These are phyloP conservation scores for Nasalis larvatus DNA, from an alignment of 2,113 vertebrate genomes.

Conservation along the genomic window DNA sequence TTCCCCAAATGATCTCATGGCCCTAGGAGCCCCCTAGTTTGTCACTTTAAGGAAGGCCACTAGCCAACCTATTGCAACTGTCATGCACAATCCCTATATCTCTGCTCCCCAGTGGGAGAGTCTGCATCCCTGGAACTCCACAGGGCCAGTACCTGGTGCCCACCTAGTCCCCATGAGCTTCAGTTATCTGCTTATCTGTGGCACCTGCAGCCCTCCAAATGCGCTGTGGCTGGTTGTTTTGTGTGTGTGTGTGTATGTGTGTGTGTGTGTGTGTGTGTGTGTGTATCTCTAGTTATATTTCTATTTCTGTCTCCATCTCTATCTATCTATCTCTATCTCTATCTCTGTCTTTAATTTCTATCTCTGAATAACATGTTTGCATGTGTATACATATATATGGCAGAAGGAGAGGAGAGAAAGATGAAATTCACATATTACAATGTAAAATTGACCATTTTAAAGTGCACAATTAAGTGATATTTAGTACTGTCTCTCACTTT, in stretches of 20 bases:
- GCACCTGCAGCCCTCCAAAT: neutral
- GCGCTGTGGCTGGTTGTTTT: neutral
- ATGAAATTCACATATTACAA: neutral
- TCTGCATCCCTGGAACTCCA: neutral
- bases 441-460: neutral
- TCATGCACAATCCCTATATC: neutral
- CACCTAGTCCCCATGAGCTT: neutral
- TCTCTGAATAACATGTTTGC: neutral
- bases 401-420: neutral
- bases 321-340: neutral
- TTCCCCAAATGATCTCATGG: neutral
- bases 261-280: neutral
- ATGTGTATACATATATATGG: neutral
- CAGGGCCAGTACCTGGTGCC: neutral
- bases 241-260: neutral
- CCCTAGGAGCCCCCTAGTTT: neutral
- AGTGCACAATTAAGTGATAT: neutral
- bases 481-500: neutral
- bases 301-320: neutral
- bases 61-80: neutral
- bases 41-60: neutral
- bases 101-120: neutral
- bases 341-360: neutral
- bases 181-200: neutral
- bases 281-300: neutral